Base-by-base conservation (phyloP, 2,888 invertebrate genomes). In the Noctua janthe region DNA sequence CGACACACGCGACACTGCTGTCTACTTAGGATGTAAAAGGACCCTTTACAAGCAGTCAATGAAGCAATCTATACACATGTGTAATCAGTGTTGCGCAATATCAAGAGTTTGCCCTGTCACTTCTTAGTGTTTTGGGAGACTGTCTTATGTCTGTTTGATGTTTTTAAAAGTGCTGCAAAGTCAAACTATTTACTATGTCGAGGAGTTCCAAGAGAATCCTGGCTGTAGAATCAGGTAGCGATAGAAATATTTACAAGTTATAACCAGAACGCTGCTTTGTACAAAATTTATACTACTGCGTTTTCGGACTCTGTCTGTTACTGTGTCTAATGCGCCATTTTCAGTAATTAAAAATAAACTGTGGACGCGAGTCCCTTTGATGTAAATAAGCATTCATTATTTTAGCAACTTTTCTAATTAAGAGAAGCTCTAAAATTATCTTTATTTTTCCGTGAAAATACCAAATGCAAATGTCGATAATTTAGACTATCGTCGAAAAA, bases 311-410 rank as follows among this genome's bases (percentile, higher is more conserved):
- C 15, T 20, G 6, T 1, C 5, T n/a, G 17, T 74, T 29, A 29
- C n/a, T 43, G 51, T 62, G 20, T 51, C 15, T 20, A 59, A 54
- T 13, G 35, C 17, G 49, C 54, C 54, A 64, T 64, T 75, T 70
- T 49, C 15, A 54, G 62, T 62, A 74, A 43, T 71, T 66, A 59
- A 67, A 78, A 54, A 39, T 17, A 71, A 56, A 54, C 39, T 62
- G 62, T 11, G 51, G 47, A 67, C 39, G 7, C 17, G 17, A 51
- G 54, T 66, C 49, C 13, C 81, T 80, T 74, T 76, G 66, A 79
- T 39, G 35, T 59, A 62, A 73, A 80, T 81, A 81, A 69, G 23
- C 35, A 59, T 59, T 85, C 49, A 75, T 81, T 72, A 77, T 71
- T 75, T 51, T 5, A 39, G 72, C 29, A n/a, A 78, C 23, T 73